A percentile compares a stretch with the other conserved stretches of the same genome.
phyloP scores from a whole-genome alignment of 2,888 invertebrate genomes.

The Lamproptera curius region DNA sequence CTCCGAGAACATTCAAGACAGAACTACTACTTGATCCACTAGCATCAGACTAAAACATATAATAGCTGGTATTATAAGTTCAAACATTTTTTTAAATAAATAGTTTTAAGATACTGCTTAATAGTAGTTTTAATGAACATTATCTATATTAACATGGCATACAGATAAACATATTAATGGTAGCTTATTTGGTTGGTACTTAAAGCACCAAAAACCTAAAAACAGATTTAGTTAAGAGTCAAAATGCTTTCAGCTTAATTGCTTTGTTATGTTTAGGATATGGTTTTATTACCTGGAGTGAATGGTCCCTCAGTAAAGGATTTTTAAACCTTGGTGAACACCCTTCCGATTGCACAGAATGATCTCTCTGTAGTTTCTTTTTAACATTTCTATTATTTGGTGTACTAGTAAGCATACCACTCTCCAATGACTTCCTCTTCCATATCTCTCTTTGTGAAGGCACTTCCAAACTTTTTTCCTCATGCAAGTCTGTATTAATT shows the following conservation, averaged over 20 bases:
- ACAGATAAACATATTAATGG: too few relatives aligned
- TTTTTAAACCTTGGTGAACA: slow-evolving; percentile 64
- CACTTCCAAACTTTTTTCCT: slow-evolving; percentile 55
- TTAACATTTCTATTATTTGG: slow-evolving; percentile 46
- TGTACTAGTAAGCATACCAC: slow-evolving; percentile 49
- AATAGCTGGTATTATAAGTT: too few relatives aligned
- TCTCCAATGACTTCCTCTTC: slow-evolving; percentile 63
- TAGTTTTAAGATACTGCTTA: too few relatives aligned
- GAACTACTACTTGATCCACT: slow-evolving; percentile 82
- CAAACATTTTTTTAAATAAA: too few relatives aligned
- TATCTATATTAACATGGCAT: too few relatives aligned
- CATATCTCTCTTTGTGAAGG: slow-evolving; percentile 50
- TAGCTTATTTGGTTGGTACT: too few relatives aligned
- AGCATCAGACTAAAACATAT: slow-evolving; percentile 73
- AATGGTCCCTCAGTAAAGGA: slow-evolving; percentile 68
- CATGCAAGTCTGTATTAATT: slow-evolving; percentile 21
- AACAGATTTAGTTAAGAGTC: too few relatives aligned
- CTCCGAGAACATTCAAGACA: slow-evolving; percentile 90
- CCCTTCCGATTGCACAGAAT: slow-evolving; percentile 70
- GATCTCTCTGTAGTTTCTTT: slow-evolving; percentile 58
- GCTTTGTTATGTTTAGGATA: too few relatives aligned
- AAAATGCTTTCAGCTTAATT: too few relatives aligned
- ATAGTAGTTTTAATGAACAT: too few relatives aligned
- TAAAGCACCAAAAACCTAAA: too few relatives aligned
- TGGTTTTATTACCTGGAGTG: slow-evolving; percentile 62